Evolutionary conservation across 2,797 vertebrate genomes (phyloP), one percentile per base, ranked within the genome.

Genomic region (Cyclura pinguis): DNA sequence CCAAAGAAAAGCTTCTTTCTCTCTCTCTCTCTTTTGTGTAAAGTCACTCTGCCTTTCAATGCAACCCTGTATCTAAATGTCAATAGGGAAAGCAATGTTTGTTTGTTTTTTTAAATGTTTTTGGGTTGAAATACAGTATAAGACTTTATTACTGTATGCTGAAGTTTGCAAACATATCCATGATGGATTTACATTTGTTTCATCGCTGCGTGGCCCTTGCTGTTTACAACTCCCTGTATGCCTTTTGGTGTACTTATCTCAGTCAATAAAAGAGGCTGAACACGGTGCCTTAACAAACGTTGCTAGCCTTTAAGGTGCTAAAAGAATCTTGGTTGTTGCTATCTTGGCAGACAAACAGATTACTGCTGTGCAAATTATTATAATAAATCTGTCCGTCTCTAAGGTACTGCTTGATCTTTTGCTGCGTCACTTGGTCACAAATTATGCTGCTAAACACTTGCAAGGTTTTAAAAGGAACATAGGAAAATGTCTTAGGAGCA

Each of bases 181-280:
- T 6, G 20, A 7, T 4, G 24, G 69, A 8, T 32, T 76, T 62
- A 27, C 9, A 13, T 35, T 38, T 64, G 18, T 67, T 52, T 64
- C 24, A 14, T 16, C 27, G 20, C 6, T 13, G 22, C 38, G 6
- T 0, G n/a, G 38, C 50, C 80, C 10, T 38, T 12, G 6, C 29
- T 42, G 82, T 85, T 89, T 89, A 89, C 74, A 89, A 47, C 38
- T 8, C 50, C 38, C 42, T 20, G 29, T 64, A 8, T 67, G 20
- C 16, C n/a, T 55, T 47, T 24, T 89, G 1, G 0, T 80, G 16
- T 57, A 14, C 18, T 29, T 55, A n/a, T n/a, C 55, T 35, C 22
- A 5, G 32, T 6, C 14, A 38, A 59, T 3, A 10, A 47, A 47
- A 47, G 27, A 27, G 32, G 42, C 12, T 35, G 42, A 22, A 57